Percentiles rank a stretch among this genome's conserved stretches.
Conservation (phyloP, 2,888 invertebrate genomes). For the Cylindroiulus punctatus region DNA sequence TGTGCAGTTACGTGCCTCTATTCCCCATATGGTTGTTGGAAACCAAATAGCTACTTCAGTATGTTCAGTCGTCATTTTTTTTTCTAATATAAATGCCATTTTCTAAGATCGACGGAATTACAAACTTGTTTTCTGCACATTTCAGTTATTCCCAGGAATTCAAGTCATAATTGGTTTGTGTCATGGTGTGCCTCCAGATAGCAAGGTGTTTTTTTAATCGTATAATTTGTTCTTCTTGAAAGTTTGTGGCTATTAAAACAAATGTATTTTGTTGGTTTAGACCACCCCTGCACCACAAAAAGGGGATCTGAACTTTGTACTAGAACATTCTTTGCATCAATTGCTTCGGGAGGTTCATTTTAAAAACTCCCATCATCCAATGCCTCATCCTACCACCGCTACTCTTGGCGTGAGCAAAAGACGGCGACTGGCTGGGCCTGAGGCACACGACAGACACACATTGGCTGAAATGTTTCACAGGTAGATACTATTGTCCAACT, state of each 20-base stretch:
- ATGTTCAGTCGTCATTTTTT: slow-evolving; percentile 61
- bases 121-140: slow-evolving; percentile 59
- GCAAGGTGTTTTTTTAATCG: slow-evolving; percentile 56
- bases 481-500: slow-evolving; percentile 61
- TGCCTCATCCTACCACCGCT: slow-evolving; percentile 94
- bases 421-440: slow-evolving; percentile 89
- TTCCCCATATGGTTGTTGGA: slow-evolving; percentile 96
- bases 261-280: slow-evolving; percentile 57
- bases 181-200: slow-evolving; percentile 75
- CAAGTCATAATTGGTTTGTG: slow-evolving; percentile 91
- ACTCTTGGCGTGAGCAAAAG: slow-evolving; percentile 92
- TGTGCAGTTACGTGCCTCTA: slow-evolving; percentile 89
- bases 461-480: slow-evolving; percentile 87
- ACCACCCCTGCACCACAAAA: slow-evolving; percentile 56
- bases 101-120: background rate
- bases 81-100: background rate
- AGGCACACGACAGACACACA: slow-evolving; percentile 87
- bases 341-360: slow-evolving; percentile 90
- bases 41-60: slow-evolving; percentile 97
- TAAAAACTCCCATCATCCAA: slow-evolving; percentile 90
- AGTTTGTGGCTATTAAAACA: background rate
- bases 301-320: slow-evolving; percentile 90
- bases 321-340: slow-evolving; percentile 96
- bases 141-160: slow-evolving; percentile 87
- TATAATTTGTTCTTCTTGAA: background rate